Evolutionary conservation across 2,888 invertebrate species (phyloP).

Genomic region (Disparrhopalites patrizii): DNA sequence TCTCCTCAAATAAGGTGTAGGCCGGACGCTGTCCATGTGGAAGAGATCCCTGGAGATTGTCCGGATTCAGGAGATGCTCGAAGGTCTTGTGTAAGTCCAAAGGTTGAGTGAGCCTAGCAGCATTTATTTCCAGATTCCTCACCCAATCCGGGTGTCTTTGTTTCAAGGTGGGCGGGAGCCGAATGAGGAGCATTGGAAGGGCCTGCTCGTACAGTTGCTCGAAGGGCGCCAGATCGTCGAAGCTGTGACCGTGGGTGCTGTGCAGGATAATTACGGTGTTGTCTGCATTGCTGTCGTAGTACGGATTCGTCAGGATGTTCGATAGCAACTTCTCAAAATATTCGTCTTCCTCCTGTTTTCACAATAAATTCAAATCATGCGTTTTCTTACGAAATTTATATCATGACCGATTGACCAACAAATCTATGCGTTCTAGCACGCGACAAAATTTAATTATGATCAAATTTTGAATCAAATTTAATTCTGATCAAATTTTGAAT

Average conservation of each 20-base stretch:
- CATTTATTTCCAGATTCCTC: slow-evolving; percentile 60
- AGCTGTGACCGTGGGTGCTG: slow-evolving; percentile 55
- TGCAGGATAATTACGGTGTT: slow-evolving; percentile 8
- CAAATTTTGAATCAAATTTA: too few relatives aligned
- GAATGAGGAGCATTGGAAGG: slow-evolving; percentile 68
- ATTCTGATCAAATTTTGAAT: too few relatives aligned
- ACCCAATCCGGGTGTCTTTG: slow-evolving; percentile 55
- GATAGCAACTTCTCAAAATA: not conserved
- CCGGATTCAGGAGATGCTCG: slow-evolving; percentile 29
- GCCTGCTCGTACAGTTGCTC: slow-evolving; percentile 74
- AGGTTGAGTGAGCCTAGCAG: slow-evolving; percentile 65
- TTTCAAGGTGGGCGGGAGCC: slow-evolving; percentile 61
- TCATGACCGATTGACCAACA: too few relatives aligned
- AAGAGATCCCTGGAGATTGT: too few relatives aligned
- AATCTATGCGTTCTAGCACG: too few relatives aligned
- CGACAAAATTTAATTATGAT: too few relatives aligned
- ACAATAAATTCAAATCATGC: too few relatives aligned
- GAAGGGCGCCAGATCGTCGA: slow-evolving; percentile 64
- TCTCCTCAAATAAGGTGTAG: slow-evolving; percentile 41
- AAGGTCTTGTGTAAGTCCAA: slow-evolving; percentile 69
- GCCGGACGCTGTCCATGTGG: not conserved
- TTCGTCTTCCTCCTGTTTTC: slow-evolving; percentile 8
- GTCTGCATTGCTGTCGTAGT: not conserved
- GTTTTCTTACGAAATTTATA: too few relatives aligned
- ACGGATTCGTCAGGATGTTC: not conserved